Base-by-base conservation (phyloP, 2,797 vertebrate species). In the Spheniscus humboldti region DNA sequence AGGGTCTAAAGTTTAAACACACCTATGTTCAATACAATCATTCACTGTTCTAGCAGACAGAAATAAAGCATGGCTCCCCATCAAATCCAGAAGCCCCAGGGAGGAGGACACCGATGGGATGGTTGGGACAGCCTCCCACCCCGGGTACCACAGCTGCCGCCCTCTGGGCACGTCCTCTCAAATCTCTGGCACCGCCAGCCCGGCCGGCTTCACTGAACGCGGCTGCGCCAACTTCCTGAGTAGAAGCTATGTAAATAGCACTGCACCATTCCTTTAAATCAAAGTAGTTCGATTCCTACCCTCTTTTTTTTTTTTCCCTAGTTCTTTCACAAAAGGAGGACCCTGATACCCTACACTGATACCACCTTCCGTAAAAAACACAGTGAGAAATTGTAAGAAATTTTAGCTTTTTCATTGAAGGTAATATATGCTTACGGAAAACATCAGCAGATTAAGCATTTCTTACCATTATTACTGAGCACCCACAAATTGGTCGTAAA, bases 401-500 rank as follows among this genome's bases (percentile, higher is more conserved):
- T 63, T 63, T 93, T 66, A 35, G 22, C 31, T 52, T 22, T 39
- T 91, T 62, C 4, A 1, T 13, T 72, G 78, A 88, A 85, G 62
- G 23, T 43, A 76, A 81, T 69, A 22, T 20, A 64, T 52, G 60
- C 19, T 60, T 72, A 47, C 47, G 75, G 52, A 94, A 96, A 97
- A 86, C 24, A 45, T 35, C 28, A 74, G 10, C 39, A 68, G 28
- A 80, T 77, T 41, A 90, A 95, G 39, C 16, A 57, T 56, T 78
- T 95, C 89, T 88, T 90, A 82, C 74, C 43, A 20, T 41, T 64
- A 69, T 66, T 91, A 93, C 31, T 55, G 67, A 96, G 90, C 55
- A 79, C 76, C 23, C 47, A 74, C 88, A 95, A 95, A 63, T 63
- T 77, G 69, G 48, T 37, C 60, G 22, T 78, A 77, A 68, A 94